phyloP scores from a whole-genome alignment of 1,140 invertebrate genomes.

The Glossosoma conforme region DNA sequence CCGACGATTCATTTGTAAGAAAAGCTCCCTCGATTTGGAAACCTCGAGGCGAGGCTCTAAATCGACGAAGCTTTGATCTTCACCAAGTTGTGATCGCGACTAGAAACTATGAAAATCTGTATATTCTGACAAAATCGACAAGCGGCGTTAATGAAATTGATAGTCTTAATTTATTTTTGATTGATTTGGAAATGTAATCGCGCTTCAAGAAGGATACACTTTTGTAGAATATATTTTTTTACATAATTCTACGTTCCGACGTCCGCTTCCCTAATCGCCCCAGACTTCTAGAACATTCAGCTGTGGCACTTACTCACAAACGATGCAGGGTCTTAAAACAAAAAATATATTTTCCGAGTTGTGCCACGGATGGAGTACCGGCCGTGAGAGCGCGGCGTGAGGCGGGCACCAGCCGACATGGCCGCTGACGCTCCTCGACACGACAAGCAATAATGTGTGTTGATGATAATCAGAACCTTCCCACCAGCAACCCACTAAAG shows the following conservation, averaged over 20 bases:
- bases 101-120: not conserved
- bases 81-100: not conserved
- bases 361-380: slow-evolving; percentile 29
- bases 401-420: too few relatives aligned
- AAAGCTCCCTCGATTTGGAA: slow-evolving; percentile 15
- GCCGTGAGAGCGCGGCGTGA: too few relatives aligned
- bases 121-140: too few relatives aligned
- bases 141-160: too few relatives aligned
- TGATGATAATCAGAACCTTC: slow-evolving; percentile 15
- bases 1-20: not conserved
- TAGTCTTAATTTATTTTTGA: too few relatives aligned
- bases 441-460: slow-evolving; percentile 26
- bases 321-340: slow-evolving; percentile 32
- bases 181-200: too few relatives aligned
- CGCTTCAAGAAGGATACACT: too few relatives aligned
- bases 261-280: too few relatives aligned
- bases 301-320: slow-evolving; percentile 30
- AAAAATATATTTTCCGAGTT: slow-evolving; percentile 32
- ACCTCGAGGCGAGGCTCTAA: slow-evolving; percentile 2
- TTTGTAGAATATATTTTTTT: too few relatives aligned
- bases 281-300: slow-evolving; percentile 16
- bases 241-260: too few relatives aligned
- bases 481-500: slow-evolving; percentile 15
- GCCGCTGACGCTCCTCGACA: not conserved
- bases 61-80: slow-evolving; percentile 10